Conservation (phyloP, 2,113 vertebrate species). For the Pitta sordida region DNA sequence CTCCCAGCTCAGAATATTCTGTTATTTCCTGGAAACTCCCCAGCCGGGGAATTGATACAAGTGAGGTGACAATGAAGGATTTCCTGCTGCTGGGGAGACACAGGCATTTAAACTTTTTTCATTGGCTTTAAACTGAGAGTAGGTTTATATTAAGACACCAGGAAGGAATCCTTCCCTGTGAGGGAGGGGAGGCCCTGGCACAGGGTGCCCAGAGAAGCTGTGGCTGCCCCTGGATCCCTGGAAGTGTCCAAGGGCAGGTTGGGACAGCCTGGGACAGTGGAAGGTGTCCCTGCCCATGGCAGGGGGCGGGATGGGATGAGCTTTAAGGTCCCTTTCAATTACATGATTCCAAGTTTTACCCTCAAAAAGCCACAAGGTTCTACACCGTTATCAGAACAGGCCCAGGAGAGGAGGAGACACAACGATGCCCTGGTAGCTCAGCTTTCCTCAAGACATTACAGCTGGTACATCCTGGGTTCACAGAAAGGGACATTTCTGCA, state of each 20-base stretch:
- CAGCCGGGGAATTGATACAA: background rate
- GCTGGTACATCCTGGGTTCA: background rate
- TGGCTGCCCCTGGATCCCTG: background rate
- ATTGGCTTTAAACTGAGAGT: background rate
- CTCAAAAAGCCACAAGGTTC: background rate
- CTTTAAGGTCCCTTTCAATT: background rate
- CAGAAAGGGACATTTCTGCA: background rate
- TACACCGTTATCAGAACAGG: background rate
- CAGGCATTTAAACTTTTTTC: background rate
- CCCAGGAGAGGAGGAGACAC: background rate
- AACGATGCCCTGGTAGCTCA: background rate
- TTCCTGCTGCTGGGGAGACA: background rate
- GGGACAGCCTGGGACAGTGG: background rate
- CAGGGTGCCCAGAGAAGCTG: background rate
- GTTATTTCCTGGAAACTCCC: background rate
- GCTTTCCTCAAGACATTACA: background rate
- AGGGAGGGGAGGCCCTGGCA: background rate
- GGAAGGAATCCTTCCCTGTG: background rate
- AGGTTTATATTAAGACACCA: background rate
- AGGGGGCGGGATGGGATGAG: background rate
- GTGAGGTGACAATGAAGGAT: background rate
- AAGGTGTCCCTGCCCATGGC: background rate
- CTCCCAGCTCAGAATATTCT: no score
- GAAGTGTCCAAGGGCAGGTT: background rate
- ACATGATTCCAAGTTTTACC: background rate